Evolutionary conservation across 2,113 vertebrate species (phyloP), one percentile per base, ranked within the genome.

Genomic region (Actinemys pallida): DNA sequence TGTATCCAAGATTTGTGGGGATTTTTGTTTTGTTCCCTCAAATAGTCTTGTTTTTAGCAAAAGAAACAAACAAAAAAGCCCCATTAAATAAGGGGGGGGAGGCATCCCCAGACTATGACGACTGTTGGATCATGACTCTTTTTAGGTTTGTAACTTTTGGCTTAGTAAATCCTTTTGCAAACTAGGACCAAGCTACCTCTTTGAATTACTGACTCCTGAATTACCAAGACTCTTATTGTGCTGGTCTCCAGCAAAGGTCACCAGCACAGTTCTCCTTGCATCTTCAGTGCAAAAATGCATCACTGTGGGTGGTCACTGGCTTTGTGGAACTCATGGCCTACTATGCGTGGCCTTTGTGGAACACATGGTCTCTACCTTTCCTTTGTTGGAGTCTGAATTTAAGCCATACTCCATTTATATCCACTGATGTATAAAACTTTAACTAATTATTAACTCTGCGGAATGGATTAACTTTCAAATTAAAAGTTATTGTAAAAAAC

Each of bases 241-340:
- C 90, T 93, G 91, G 93, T 96, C 83, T 97, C 81, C 96, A 97
- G 86, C 90, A 97, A 96, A 97, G 93, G 87, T 95, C 94, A 96
- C 57, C 78, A 83, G 65, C 87, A 84, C 85, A 94, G 95, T 92
- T 59, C 93, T 95, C 90, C 89, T 92, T 91, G 94, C 82, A 94
- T 96, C 93, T 97, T 93, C 94, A 86, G 81, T 90, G 86, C 88
- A 91, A 95, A 97, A 97, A 96, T 95, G 80, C 94, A 39, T 90
- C 95, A 90, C 96, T n/a, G 92, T 98, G 97, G 94, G 96, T 97
- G 96, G 96, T 69, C 97, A 97, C 45, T 83, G 80, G 92, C 90
- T 97, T 91, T 94, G 83, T 95, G 95, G 65, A 92, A 97, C 80
- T 84, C 80, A 92, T 75, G 92, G 91, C 93, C 94, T 97, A 87